Percentiles rank a stretch among this genome's conserved stretches.
These are phyloP conservation scores for Mungos mungo DNA, from an alignment of 2,113 vertebrate species.

Conservation along the genomic window DNA sequence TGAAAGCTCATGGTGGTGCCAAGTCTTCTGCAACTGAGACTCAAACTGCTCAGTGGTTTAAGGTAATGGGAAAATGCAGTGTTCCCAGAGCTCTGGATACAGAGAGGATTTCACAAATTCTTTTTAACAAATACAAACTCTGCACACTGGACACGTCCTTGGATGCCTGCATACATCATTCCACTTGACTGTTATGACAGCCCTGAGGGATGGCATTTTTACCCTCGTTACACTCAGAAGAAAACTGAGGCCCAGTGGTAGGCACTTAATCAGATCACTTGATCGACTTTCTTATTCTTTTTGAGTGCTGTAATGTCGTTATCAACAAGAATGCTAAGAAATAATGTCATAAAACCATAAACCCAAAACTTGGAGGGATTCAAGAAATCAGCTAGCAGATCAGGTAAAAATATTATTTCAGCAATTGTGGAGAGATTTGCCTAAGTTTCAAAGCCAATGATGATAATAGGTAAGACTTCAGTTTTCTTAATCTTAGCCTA, in stretches of 20 bases:
- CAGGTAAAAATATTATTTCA: background rate
- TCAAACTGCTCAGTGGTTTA: background rate
- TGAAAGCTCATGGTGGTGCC: constrained; percentile 37
- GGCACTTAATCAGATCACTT: background rate
- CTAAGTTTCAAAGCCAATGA: background rate
- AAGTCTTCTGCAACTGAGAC: background rate
- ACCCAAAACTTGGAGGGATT: background rate
- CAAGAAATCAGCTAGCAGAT: background rate
- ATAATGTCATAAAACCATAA: background rate
- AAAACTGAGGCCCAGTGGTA: background rate
- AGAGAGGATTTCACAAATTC: background rate
- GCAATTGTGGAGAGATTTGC: background rate
- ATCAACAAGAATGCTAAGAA: background rate
- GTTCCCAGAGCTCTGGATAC: constrained; percentile 27
- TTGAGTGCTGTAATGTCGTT: background rate
- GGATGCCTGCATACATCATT: background rate
- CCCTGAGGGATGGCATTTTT: background rate
- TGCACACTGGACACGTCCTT: background rate
- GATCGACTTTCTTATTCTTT: background rate
- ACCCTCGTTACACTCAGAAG: background rate
- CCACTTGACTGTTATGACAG: background rate
- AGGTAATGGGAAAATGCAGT: constrained; percentile 33
- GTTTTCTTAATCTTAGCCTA: background rate
- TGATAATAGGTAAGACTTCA: background rate
- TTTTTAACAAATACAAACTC: constrained; percentile 10